Percentiles rank a stretch among this genome's conserved stretches.
phyloP scores from a whole-genome alignment of 2,888 invertebrate genomes.

The Pycnomerus fuliginosus region DNA sequence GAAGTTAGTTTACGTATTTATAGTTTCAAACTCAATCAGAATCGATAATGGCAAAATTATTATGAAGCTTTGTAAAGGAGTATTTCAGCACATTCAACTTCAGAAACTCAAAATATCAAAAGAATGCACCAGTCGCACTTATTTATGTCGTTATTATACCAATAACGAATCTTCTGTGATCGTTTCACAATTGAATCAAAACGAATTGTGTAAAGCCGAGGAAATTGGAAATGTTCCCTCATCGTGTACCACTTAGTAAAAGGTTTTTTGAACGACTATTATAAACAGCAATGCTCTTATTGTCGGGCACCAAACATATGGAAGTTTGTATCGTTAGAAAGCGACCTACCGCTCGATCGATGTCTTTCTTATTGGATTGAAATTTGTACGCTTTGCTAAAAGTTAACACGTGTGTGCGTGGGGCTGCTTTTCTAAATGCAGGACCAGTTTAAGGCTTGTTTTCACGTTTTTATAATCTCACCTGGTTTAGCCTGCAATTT shows the following conservation, averaged over 20 bases:
- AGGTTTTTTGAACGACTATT: constrained; percentile 20
- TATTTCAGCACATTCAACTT: no score
- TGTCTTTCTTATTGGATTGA: constrained; percentile 25
- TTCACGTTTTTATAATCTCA: constrained; percentile 36
- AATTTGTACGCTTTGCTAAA: constrained; percentile 24
- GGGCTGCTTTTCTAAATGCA: background rate
- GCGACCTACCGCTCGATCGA: constrained; percentile 15
- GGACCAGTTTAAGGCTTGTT: constrained; percentile 14
- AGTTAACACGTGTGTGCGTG: constrained; percentile 22
- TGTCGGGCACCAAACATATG: constrained; percentile 17
- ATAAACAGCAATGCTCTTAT: constrained; percentile 18
- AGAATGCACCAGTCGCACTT: no score
- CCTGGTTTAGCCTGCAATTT: constrained; percentile 35
- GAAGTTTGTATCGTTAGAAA: constrained; percentile 24
- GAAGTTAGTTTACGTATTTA: constrained; percentile 16
- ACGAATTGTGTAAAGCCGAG: constrained; percentile 28
- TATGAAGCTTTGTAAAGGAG: no score
- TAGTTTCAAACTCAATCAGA: constrained; percentile 13
- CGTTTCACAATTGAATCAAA: constrained; percentile 27
- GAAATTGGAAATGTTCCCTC: constrained; percentile 27
- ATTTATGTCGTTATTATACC: no score
- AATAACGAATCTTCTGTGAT: no score
- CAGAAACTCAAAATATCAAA: no score
- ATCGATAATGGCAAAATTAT: constrained; percentile 2
- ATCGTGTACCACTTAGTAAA: constrained; percentile 23